Base-by-base conservation (phyloP, 2,888 invertebrate genomes). In the Oligia strigilis region DNA sequence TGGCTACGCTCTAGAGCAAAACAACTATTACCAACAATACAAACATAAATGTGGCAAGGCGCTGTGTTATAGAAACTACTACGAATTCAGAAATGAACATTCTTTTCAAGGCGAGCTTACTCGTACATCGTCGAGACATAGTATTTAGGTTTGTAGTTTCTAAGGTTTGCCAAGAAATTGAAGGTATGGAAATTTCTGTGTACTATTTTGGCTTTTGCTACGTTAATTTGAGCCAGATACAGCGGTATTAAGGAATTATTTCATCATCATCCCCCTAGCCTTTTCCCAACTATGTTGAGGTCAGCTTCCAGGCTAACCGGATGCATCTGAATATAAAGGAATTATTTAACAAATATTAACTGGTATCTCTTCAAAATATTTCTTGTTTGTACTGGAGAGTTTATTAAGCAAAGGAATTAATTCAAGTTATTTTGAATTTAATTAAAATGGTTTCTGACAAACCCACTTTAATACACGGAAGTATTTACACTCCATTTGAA, bases 111-210 rank as follows among this genome's bases (percentile, higher is more conserved):
- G 49, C 13, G 23, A 80, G 23, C 40, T 60, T 40, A 43, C 23
- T 55, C 43, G 43, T 67, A 67, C n/a, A 80, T 46, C 52, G 4
- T 46, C 14, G 17, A 49, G 29, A 69, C 8, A 2, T 46, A 46
- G 13, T 46, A 81, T 75, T 80, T 13, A 67, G 13, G 29, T 2
- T 8, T 52, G 9, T n/a, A 29, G 2, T 23, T 72, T 40, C 72
- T 36, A 67, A 80, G n/a, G 55, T 23, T 65, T 79, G 17, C 46
- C 17, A 23, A 65, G 46, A 65, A 80, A 75, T 60, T 75, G 8
- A 69, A 75, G 60, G 36, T 43, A 55, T 36, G 36, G 13, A 75
- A 75, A 69, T 43, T 43, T 52, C 29, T 43, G 29, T 14, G n/a
- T 65, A 60, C n/a, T 19, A 49, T n/a, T 40, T 43, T 43, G 19